Evolutionary conservation across 64 coral and sea anemone genomes (phyloP).

Genomic region (Orbicella faveolata): DNA sequence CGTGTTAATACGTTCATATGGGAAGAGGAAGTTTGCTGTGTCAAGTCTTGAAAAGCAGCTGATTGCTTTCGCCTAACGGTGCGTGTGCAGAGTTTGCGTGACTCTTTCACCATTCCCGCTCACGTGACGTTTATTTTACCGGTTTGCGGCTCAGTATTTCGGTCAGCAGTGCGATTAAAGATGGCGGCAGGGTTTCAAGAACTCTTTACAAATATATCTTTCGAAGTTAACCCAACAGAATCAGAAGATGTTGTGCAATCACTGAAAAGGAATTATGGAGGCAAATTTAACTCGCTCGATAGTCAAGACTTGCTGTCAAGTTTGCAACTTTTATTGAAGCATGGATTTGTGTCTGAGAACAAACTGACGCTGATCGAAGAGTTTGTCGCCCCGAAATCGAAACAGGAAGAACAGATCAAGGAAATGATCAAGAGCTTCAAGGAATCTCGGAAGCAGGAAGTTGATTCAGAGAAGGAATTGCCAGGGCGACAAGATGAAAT

Average conservation of each 20-base stretch:
- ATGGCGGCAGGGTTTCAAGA: slow-evolving; percentile 1
- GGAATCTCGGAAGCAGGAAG: neutral
- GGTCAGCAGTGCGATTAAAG: slow-evolving; percentile 4
- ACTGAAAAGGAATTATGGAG: neutral
- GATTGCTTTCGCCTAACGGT: too few relatives aligned
- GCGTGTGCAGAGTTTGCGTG: neutral
- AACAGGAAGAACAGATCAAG: neutral
- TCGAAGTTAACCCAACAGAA: neutral
- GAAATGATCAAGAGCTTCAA: neutral
- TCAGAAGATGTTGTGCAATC: slow-evolving; percentile 19
- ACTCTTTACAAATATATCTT: slow-evolving; percentile 17
- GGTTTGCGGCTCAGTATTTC: neutral
- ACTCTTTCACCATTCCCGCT: neutral
- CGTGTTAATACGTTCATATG: too few relatives aligned
- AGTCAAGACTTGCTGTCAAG: slow-evolving; percentile 3
- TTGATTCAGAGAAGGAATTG: neutral
- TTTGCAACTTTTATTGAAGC: neutral
- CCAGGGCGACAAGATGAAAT: neutral
- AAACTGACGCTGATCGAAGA: slow-evolving; percentile 3
- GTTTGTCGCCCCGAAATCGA: neutral
- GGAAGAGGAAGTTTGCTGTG: too few relatives aligned
- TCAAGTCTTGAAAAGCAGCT: too few relatives aligned
- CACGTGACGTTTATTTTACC: neutral
- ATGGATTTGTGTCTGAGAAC: neutral
- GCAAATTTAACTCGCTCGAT: neutral